Percentiles rank a stretch among this genome's conserved stretches.
phyloP scores from a whole-genome alignment of 2,113 vertebrate species.

The Indicator maculatus region DNA sequence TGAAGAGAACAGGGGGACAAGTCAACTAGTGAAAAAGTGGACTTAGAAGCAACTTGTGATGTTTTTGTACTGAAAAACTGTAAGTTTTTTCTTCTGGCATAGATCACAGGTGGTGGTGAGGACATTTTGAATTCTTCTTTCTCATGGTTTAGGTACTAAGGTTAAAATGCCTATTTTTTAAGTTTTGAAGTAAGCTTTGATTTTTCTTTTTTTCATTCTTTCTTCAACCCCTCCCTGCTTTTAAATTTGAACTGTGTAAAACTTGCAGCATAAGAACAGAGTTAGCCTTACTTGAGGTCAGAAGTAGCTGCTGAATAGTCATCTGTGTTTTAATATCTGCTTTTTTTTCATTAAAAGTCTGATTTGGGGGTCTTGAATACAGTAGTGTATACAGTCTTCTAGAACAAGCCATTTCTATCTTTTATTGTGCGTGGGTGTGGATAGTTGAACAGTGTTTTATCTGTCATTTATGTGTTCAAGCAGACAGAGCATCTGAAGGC shows the following conservation, averaged over 20 bases:
- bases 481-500: background rate
- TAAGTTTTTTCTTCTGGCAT: background rate
- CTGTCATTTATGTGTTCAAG: background rate
- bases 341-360: conserved; percentile 40
- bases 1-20: background rate
- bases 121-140: background rate
- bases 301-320: conserved; percentile 44
- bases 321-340: conserved; percentile 38
- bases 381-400: conserved; percentile 20
- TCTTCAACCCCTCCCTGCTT: background rate
- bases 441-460: background rate
- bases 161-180: conserved; percentile 20
- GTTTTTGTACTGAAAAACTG: background rate
- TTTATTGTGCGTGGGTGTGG: background rate
- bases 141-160: background rate
- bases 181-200: conserved; percentile 33
- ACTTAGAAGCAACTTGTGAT: background rate
- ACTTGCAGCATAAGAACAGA: conserved; percentile 6
- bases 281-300: background rate
- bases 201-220: background rate
- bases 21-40: background rate
- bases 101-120: background rate
- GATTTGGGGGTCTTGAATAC: conserved; percentile 41
- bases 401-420: conserved; percentile 47
- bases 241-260: background rate